These are phyloP conservation scores for Rhea pennata DNA, from an alignment of 2,113 vertebrate species.

Conservation along the genomic window DNA sequence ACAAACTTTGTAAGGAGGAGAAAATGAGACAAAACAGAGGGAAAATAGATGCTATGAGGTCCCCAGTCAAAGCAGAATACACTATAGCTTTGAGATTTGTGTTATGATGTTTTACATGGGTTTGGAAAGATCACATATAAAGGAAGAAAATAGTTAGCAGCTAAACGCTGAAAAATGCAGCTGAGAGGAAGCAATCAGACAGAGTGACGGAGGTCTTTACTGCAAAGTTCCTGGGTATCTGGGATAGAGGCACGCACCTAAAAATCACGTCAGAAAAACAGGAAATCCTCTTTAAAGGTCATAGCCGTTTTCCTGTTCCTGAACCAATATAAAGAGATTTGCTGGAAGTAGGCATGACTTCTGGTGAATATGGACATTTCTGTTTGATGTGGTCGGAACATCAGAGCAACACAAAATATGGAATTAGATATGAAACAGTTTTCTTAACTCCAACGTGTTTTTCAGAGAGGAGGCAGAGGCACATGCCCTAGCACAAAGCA, in stretches of 20 bases:
- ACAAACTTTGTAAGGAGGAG: background rate
- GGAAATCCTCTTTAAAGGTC: background rate
- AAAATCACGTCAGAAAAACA: background rate
- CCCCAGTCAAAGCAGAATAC: background rate
- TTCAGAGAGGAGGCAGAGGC: background rate
- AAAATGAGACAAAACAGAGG: background rate
- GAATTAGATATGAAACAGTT: background rate
- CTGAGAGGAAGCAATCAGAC: background rate
- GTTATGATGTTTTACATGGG: background rate
- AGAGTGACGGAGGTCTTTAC: background rate
- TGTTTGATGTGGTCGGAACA: background rate
- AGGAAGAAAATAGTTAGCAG: background rate
- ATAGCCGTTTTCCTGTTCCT: background rate
- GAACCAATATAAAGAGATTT: background rate
- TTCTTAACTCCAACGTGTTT: background rate
- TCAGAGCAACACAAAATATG: background rate
- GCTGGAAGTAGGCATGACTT: background rate
- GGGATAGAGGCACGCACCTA: background rate
- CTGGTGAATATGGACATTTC: background rate
- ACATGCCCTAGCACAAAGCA: background rate
- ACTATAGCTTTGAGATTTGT: background rate
- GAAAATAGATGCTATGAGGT: background rate
- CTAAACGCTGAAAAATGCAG: background rate
- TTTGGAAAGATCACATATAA: background rate
- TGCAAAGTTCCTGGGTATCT: background rate